Conservation (phyloP, 2,797 vertebrate genomes). For the Naso thynnoides region DNA sequence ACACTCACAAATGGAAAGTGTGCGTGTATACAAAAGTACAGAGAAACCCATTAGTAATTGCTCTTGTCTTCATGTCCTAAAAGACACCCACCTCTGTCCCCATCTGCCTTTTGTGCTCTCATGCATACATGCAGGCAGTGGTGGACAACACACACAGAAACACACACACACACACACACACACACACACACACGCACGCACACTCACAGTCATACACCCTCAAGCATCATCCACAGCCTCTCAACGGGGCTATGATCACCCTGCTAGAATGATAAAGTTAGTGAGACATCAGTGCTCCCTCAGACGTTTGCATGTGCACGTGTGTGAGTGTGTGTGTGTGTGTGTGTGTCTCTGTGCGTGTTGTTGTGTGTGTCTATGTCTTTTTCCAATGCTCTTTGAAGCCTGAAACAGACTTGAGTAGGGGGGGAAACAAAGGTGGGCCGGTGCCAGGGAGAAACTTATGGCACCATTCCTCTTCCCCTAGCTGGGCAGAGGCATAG, state of each 20-base stretch:
- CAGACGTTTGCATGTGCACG: conserved; percentile 62
- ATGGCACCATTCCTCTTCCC: conserved; percentile 87
- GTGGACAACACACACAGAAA: conserved; percentile 62
- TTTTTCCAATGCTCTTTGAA: conserved; percentile 87
- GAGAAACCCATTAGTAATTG: conserved; percentile 75
- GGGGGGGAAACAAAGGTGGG: conserved; percentile 87
- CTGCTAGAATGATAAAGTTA: conserved; percentile 88
- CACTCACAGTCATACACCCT: conserved; percentile 64
- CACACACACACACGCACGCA: conserved; percentile 33
- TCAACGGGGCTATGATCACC: conserved; percentile 84
- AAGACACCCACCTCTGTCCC: conserved; percentile 81
- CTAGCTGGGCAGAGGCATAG: conserved; percentile 84
- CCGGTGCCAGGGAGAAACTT: conserved; percentile 87
- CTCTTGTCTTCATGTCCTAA: conserved; percentile 78
- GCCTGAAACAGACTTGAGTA: conserved; percentile 87
- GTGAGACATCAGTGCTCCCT: conserved; percentile 85
- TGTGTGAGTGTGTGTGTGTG: conserved; percentile 21
- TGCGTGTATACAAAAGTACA: conserved; percentile 46
- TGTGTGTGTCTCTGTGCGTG: conserved; percentile 40
- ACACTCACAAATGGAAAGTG: conserved; percentile 4
- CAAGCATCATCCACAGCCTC: conserved; percentile 73
- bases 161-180: conserved; percentile 26
- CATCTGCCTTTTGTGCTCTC: conserved; percentile 76
- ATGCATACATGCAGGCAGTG: conserved; percentile 69
- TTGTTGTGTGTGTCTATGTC: conserved; percentile 55